phyloP scores from a whole-genome alignment of 2,113 vertebrate genomes.

The Notechis scutatus region DNA sequence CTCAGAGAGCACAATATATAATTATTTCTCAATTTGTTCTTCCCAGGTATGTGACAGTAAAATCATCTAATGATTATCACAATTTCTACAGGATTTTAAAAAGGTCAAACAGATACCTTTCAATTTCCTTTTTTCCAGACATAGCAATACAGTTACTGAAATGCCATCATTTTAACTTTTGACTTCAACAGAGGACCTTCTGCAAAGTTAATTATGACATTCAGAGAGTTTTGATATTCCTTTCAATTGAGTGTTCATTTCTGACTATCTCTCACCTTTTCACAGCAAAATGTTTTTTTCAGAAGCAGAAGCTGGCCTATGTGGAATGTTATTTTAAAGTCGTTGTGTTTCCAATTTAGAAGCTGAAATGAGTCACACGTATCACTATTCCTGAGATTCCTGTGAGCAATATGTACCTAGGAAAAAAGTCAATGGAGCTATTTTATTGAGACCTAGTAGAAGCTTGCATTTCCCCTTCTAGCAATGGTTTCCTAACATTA shows the following conservation, averaged over 20 bases:
- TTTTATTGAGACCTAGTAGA: conserved; percentile 8
- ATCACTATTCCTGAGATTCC: neutral
- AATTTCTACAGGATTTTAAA: neutral
- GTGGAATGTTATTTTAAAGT: conserved; percentile 9
- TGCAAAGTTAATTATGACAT: conserved; percentile 16
- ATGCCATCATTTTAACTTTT: conserved; percentile 22
- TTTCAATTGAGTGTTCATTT: neutral
- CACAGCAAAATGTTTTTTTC: conserved; percentile 11
- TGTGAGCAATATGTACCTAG: neutral
- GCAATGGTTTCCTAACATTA: neutral
- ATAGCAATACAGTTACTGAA: neutral
- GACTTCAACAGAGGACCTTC: conserved; percentile 19
- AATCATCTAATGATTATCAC: neutral
- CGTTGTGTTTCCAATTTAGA: conserved; percentile 13
- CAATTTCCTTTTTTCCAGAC: conserved; percentile 13
- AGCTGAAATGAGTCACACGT: neutral
- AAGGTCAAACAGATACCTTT: neutral
- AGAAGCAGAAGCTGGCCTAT: conserved; percentile 19
- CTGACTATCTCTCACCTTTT: conserved; percentile 13
- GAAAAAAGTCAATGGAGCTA: neutral
- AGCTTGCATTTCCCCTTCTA: neutral
- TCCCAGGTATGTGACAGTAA: neutral
- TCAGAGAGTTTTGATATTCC: conserved; percentile 2
- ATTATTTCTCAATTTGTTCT: neutral
- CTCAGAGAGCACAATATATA: neutral